Conservation (phyloP, 30 jellyfish, hydroid and myxozoan species). For the Nemopilema nomurai region DNA sequence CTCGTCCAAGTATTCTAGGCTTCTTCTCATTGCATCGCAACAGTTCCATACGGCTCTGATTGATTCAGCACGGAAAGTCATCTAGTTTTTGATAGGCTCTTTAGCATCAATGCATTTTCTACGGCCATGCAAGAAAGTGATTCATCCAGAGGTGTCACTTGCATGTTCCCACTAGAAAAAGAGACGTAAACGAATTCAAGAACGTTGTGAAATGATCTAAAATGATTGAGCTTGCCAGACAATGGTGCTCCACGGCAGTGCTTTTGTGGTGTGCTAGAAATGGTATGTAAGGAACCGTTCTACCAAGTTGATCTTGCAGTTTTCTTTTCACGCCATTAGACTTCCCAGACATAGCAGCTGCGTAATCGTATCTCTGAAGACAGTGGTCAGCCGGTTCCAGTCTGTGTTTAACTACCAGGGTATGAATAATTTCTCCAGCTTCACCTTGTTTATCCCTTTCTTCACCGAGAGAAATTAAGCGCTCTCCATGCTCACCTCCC, state of each 20-base stretch:
- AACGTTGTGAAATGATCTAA: no score
- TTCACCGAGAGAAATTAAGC: conserved; percentile 30
- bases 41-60: conserved; percentile 43
- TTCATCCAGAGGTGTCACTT: conserved; percentile 8
- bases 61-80: conserved; percentile 54
- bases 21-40: conserved; percentile 22
- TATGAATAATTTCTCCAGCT: conserved; percentile 49
- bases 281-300: conserved; percentile 37
- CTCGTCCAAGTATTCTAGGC: conserved; percentile 31
- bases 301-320: conserved; percentile 37
- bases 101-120: conserved; percentile 25
- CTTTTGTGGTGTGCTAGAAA: conserved; percentile 40
- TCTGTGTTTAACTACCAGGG: conserved; percentile 4
- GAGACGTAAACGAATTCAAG: no score
- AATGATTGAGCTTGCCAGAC: conserved; percentile 47
- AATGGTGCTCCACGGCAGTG: conserved; percentile 45
- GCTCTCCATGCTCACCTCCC: conserved; percentile 20
- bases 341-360: conserved; percentile 57
- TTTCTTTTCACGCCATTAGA: conserved; percentile 37
- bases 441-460: conserved; percentile 43
- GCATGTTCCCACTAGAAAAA: no score
- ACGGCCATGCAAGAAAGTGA: neutral
- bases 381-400: neutral
- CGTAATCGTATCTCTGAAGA: conserved; percentile 45
- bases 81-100: conserved; percentile 31